Evolutionary conservation across 2,113 vertebrate species (phyloP).

Genomic region (Pagrus major): DNA sequence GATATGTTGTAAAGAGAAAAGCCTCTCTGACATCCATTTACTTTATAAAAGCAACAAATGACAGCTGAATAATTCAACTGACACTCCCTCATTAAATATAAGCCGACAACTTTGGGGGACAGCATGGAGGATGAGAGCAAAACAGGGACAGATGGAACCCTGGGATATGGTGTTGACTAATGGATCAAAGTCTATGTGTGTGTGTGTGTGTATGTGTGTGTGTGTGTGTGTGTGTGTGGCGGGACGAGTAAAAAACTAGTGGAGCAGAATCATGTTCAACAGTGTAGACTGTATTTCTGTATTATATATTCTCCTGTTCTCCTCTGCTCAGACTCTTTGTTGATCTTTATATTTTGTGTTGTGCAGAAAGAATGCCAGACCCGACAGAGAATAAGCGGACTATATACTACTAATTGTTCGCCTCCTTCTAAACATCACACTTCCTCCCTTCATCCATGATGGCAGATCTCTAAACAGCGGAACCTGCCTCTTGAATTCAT

Average conservation of each 20-base stretch:
- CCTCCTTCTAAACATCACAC: conserved; percentile 25
- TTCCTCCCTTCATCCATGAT: conserved; percentile 2
- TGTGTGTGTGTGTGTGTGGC: conserved; percentile 5
- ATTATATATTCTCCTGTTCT: not conserved
- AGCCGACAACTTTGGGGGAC: conserved; percentile 46
- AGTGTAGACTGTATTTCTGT: conserved; percentile 14
- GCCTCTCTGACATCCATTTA: conserved; percentile 54
- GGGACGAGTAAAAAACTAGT: conserved; percentile 16
- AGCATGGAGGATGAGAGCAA: conserved; percentile 50
- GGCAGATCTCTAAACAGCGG: not conserved
- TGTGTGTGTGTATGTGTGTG: conserved; percentile 35
- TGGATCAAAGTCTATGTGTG: conserved; percentile 59
- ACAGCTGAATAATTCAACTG: conserved; percentile 69
- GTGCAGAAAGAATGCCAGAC: not conserved
- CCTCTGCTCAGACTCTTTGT: conserved; percentile 17
- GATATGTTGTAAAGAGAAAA: conserved; percentile 30
- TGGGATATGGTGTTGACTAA: conserved; percentile 63
- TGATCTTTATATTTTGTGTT: conserved; percentile 19
- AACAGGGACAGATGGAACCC: conserved; percentile 70
- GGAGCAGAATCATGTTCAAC: conserved; percentile 5
- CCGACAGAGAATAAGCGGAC: conserved; percentile 6
- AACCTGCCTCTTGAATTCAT: conserved; percentile 12
- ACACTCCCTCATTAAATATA: conserved; percentile 59
- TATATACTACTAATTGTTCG: conserved; percentile 17
- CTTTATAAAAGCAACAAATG: conserved; percentile 68